These are phyloP conservation scores for Promerops cafer DNA, from an alignment of 2,113 vertebrate genomes.

Conservation along the genomic window DNA sequence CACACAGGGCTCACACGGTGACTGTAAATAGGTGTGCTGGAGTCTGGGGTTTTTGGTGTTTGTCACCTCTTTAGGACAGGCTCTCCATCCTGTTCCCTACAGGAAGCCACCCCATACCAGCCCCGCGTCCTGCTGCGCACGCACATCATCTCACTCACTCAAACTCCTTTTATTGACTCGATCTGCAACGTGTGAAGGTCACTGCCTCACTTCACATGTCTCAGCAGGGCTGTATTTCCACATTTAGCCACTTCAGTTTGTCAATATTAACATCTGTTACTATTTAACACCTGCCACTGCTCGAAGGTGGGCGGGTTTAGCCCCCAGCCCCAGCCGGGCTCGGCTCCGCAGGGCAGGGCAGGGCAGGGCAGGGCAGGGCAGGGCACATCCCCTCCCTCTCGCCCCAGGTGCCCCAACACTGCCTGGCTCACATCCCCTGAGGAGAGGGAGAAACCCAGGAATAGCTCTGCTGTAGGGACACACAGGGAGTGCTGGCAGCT, in stretches of 20 bases:
- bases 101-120: accelerated
- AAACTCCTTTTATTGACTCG: not conserved
- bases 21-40: not conserved
- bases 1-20: accelerated
- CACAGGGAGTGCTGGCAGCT: not conserved
- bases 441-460: not conserved
- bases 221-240: slow-evolving; percentile 48
- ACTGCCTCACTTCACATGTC: slow-evolving; percentile 39
- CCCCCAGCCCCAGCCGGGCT: not conserved
- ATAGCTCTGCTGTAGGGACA: not conserved
- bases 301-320: not conserved
- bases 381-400: not conserved
- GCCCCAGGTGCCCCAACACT: accelerated
- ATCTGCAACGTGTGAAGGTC: slow-evolving; percentile 26
- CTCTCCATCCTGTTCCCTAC: not conserved
- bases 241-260: slow-evolving; percentile 55
- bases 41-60: not conserved
- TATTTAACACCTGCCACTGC: slow-evolving; percentile 59
- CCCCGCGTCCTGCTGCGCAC: accelerated
- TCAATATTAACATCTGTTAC: slow-evolving; percentile 65
- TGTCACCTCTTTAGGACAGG: not conserved
- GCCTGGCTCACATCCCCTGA: accelerated
- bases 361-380: not conserved
- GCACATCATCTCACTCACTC: accelerated
- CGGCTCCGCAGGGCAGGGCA: accelerated